A percentile compares a stretch with the other conserved stretches of the same genome.
These are phyloP conservation scores for Junco hyemalis DNA, from an alignment of 2,113 vertebrate species.

Conservation along the genomic window DNA sequence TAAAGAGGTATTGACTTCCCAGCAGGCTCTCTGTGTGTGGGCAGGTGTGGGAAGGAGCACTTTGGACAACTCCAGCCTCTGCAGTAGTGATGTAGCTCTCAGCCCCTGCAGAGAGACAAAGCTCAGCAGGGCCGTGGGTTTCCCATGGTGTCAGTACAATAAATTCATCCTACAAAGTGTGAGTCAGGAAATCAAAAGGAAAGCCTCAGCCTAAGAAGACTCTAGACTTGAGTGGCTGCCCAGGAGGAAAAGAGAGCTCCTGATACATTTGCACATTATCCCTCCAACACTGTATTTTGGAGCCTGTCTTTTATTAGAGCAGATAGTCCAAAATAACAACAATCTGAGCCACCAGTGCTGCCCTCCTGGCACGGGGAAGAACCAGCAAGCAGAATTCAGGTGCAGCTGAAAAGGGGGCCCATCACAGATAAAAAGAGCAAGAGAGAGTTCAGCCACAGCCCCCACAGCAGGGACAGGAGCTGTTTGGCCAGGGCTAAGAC, in stretches of 20 bases:
- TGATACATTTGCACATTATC: background rate
- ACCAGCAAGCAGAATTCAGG: background rate
- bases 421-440: background rate
- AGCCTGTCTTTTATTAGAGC: background rate
- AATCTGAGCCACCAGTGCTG: background rate
- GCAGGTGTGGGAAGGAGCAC: background rate
- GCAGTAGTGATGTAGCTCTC: background rate
- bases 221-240: background rate
- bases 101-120: background rate
- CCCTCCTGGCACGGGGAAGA: background rate
- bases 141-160: background rate
- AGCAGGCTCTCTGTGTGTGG: background rate
- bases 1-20: background rate
- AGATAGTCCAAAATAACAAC: background rate
- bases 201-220: background rate
- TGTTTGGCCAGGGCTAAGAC: background rate
- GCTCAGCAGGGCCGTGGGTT: rapidly evolving
- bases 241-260: background rate
- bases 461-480: background rate
- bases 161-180: background rate
- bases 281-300: background rate
- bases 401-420: background rate
- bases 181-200: background rate
- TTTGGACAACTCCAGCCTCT: background rate
- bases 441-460: background rate